These are phyloP conservation scores for Cephus runcator DNA, from an alignment of 2,888 invertebrate species.

Conservation along the genomic window DNA sequence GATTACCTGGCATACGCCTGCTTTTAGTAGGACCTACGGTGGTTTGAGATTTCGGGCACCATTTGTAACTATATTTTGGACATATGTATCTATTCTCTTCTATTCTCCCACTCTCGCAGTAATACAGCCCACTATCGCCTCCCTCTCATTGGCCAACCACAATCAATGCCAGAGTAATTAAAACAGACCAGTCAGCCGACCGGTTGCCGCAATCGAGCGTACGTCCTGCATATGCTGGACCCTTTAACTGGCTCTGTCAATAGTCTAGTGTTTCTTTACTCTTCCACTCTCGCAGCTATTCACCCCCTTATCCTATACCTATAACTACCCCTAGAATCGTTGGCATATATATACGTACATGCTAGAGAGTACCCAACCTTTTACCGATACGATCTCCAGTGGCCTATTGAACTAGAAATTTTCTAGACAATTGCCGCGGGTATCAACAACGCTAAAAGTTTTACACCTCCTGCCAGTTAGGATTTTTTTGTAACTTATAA, in stretches of 20 bases:
- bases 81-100: background rate
- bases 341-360: background rate
- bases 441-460: background rate
- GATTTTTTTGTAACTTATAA: background rate
- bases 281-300: background rate
- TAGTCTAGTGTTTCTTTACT: background rate
- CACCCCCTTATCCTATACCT: background rate
- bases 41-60: background rate
- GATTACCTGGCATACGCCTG: background rate
- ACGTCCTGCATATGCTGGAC: conserved; percentile 19
- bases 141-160: conserved; percentile 25
- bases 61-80: background rate
- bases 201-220: conserved; percentile 34
- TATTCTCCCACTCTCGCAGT: background rate
- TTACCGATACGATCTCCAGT: background rate
- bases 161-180: conserved; percentile 40
- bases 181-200: conserved; percentile 31
- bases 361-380: background rate
- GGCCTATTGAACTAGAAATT: background rate
- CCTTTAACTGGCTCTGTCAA: background rate
- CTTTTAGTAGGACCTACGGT: background rate
- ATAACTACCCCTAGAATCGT: background rate
- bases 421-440: background rate
- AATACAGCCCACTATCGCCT: background rate
- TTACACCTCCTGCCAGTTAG: background rate